Conservation (phyloP, 2,113 vertebrate species). For the Nothoprocta perdicaria region DNA sequence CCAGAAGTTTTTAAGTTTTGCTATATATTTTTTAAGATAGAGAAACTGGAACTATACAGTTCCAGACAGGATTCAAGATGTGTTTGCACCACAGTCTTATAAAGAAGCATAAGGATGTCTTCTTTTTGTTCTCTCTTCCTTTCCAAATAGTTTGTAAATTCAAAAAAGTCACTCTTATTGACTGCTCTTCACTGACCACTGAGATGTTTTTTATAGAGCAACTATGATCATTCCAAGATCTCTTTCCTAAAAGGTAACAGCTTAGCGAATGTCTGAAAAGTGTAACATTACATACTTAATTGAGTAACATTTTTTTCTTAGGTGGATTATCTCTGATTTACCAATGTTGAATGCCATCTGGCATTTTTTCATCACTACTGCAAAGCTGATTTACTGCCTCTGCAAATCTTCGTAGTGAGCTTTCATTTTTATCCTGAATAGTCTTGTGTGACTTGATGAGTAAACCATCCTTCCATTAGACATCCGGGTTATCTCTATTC, state of each 20-base stretch:
- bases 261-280: background rate
- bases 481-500: background rate
- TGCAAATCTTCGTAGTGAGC: background rate
- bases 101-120: background rate
- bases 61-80: background rate
- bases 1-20: background rate
- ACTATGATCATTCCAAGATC: background rate
- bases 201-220: background rate
- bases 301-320: background rate
- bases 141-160: background rate
- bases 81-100: background rate
- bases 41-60: background rate
- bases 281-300: background rate
- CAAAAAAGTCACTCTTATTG: background rate
- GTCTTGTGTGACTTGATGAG: background rate
- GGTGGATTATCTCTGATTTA: constrained; percentile 8
- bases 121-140: background rate
- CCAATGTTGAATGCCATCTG: background rate
- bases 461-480: background rate
- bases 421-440: background rate
- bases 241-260: background rate
- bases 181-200: background rate
- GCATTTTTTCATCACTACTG: background rate
- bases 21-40: background rate
- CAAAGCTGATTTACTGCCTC: constrained; percentile 15